Evolutionary conservation across 2,888 invertebrate species (phyloP).

Genomic region (Strigamia crassipes): DNA sequence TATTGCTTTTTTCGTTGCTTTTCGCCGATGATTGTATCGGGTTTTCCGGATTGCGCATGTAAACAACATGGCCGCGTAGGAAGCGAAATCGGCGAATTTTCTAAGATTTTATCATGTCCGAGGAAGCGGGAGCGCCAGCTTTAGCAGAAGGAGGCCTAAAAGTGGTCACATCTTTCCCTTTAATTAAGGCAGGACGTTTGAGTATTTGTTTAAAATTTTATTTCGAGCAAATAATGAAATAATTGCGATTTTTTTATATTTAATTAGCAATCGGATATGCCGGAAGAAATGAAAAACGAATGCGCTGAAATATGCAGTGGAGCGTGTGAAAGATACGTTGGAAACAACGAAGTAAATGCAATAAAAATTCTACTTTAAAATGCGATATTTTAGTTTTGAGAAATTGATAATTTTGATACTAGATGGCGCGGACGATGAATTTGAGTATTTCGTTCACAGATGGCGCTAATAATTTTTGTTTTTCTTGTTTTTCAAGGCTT

Average conservation of each 20-base stretch:
- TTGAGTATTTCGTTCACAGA: neutral
- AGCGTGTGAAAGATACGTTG: neutral
- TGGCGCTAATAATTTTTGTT: neutral
- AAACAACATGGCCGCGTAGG: neutral
- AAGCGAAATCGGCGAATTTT: neutral
- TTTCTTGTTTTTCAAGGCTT: conserved; percentile 65
- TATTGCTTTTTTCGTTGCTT: neutral
- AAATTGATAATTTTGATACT: neutral
- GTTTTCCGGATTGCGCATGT: neutral
- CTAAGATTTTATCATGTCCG: neutral
- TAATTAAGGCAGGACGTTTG: neutral
- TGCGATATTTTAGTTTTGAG: too few relatives aligned
- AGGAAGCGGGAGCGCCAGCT: neutral
- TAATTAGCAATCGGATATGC: neutral
- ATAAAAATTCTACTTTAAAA: too few relatives aligned
- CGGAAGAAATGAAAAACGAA: neutral
- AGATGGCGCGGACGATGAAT: neutral
- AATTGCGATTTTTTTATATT: neutral
- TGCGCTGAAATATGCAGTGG: neutral
- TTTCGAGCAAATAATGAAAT: neutral
- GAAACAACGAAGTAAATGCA: neutral
- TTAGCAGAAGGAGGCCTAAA: neutral
- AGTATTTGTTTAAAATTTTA: neutral
- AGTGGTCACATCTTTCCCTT: neutral
- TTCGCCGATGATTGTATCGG: neutral